Percentiles rank a stretch among this genome's conserved stretches.
phyloP scores from a whole-genome alignment of 2,888 invertebrate genomes.

The Mellilla xanthometata region DNA sequence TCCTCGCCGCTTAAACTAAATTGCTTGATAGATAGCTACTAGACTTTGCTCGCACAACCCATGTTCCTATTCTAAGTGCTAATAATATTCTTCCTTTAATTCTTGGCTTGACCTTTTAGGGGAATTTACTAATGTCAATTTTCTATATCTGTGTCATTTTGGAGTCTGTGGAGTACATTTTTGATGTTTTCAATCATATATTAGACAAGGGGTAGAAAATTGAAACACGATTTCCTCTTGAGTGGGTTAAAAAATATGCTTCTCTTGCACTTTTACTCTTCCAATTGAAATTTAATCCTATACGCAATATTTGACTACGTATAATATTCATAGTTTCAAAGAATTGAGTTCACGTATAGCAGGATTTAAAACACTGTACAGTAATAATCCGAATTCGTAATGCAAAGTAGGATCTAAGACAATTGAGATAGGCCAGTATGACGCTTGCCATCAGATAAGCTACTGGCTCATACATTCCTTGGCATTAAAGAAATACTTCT shows the following conservation, averaged over 20 bases:
- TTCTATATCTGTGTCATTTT: too few relatives aligned
- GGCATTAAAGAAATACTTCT: neutral
- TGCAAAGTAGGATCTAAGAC: too few relatives aligned
- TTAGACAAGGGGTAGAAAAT: constrained; percentile 3
- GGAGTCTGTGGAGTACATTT: too few relatives aligned
- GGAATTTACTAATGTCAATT: too few relatives aligned
- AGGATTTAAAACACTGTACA: too few relatives aligned
- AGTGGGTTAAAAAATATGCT: neutral
- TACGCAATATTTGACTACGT: neutral
- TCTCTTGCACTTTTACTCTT: constrained; percentile 1
- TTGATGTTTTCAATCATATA: neutral
- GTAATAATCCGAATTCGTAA: too few relatives aligned
- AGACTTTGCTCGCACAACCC: constrained; percentile 23
- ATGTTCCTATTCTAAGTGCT: constrained; percentile 17
- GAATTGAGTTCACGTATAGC: too few relatives aligned
- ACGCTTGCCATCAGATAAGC: too few relatives aligned
- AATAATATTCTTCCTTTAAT: constrained; percentile 17
- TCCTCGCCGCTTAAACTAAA: constrained; percentile 41
- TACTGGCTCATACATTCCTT: neutral
- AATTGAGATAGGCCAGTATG: too few relatives aligned
- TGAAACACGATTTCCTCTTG: neutral
- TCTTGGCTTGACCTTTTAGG: neutral
- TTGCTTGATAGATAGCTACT: constrained; percentile 37
- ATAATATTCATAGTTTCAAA: too few relatives aligned
- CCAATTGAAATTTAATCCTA: neutral